phyloP scores from a whole-genome alignment of 2,113 vertebrate species.

The Tinamus guttatus region DNA sequence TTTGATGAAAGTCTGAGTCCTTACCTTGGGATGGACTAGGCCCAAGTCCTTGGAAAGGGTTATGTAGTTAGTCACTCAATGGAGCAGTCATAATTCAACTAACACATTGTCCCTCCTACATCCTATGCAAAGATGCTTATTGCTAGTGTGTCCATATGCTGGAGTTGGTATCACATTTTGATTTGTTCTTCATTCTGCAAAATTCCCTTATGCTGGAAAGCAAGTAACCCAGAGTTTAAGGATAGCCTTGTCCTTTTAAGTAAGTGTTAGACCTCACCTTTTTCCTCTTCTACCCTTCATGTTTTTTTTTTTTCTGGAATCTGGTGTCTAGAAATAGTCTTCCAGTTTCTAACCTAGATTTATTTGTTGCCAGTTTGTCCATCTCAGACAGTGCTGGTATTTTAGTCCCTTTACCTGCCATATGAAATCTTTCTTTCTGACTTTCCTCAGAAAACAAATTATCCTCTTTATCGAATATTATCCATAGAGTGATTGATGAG shows the following conservation, averaged over 20 bases:
- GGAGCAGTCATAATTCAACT: not conserved
- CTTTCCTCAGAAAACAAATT: not conserved
- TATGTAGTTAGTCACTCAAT: not conserved
- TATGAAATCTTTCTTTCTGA: constrained; percentile 11
- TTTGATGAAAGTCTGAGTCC: not conserved
- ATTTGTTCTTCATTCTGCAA: not conserved
- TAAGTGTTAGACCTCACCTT: not conserved
- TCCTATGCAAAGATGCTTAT: not conserved
- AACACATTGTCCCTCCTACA: accelerated
- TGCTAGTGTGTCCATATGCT: not conserved
- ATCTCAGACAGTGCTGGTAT: not conserved
- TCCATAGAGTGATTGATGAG: constrained; percentile 39
- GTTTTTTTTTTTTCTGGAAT: not conserved
- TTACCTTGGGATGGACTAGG: not conserved
- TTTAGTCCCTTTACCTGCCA: constrained; percentile 3
- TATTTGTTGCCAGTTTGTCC: not conserved
- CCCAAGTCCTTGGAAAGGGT: not conserved
- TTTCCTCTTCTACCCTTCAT: not conserved
- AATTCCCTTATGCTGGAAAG: not conserved
- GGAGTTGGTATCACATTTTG: not conserved
- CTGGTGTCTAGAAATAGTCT: not conserved
- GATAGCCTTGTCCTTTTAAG: not conserved
- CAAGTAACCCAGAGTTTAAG: not conserved
- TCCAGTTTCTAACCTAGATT: not conserved
- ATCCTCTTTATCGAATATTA: not conserved